A percentile compares a stretch with the other conserved stretches of the same genome.
These are phyloP conservation scores for Tyrannus savana DNA, from an alignment of 2,113 vertebrate species.

Conservation along the genomic window DNA sequence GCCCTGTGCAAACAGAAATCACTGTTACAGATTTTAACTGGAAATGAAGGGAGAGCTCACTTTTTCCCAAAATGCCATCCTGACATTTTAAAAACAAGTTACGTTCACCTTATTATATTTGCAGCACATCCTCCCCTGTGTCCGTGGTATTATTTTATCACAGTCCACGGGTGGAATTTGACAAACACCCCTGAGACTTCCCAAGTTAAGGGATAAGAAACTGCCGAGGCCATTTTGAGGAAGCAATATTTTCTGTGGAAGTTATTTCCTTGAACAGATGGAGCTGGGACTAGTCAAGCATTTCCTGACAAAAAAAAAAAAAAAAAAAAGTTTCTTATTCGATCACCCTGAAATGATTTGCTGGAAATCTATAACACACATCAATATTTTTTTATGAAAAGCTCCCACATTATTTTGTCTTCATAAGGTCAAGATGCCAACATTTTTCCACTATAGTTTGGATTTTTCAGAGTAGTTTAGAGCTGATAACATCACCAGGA, in stretches of 20 bases:
- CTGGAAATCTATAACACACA: background rate
- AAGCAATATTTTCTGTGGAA: slow-evolving; percentile 22
- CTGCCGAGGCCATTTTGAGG: slow-evolving; percentile 3
- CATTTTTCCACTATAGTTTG: background rate
- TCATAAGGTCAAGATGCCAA: background rate
- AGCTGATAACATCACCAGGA: background rate
- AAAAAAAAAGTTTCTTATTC: background rate
- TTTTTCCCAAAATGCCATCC: background rate
- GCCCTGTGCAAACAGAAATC: background rate
- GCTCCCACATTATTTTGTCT: background rate
- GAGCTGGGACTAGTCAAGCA: background rate
- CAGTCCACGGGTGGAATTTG: background rate
- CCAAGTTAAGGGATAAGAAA: background rate
- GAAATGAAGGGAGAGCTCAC: background rate
- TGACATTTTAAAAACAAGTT: slow-evolving; percentile 12
- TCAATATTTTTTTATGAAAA: background rate
- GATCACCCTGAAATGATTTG: slow-evolving; percentile 6
- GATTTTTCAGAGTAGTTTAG: background rate
- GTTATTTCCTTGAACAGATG: slow-evolving; percentile 14
- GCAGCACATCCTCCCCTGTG: background rate
- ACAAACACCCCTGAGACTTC: background rate
- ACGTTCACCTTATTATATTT: background rate
- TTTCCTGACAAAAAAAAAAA: background rate
- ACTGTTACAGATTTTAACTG: background rate
- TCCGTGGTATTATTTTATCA: background rate